phyloP scores from a whole-genome alignment of 1,140 invertebrate genomes.

The Drosophila ercepeae region DNA sequence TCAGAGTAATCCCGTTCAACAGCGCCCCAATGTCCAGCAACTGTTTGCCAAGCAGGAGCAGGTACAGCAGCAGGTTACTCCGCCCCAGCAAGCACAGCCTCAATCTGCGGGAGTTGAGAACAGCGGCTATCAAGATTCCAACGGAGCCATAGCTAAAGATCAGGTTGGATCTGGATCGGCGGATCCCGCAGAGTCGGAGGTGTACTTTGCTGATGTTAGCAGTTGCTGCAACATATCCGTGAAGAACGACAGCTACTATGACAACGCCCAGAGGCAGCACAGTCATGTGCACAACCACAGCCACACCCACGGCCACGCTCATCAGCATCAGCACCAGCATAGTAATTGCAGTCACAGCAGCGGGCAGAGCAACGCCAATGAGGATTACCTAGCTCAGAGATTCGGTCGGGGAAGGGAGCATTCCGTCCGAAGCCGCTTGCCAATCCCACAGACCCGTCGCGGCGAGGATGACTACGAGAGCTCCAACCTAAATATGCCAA shows the following conservation, averaged over 20 bases:
- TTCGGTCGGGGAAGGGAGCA: conserved; percentile 85
- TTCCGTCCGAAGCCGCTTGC: conserved; percentile 86
- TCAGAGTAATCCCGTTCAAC: conserved; percentile 59
- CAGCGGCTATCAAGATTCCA: conserved; percentile 74
- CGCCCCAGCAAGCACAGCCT: conserved; percentile 23
- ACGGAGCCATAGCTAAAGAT: conserved; percentile 65
- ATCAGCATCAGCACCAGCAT: conserved; percentile 65
- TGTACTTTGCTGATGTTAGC: conserved; percentile 94
- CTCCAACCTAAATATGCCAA: conserved; percentile 69
- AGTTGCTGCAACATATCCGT: conserved; percentile 91
- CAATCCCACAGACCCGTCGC: conserved; percentile 85
- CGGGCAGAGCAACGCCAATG: conserved; percentile 66
- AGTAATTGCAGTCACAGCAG: conserved; percentile 71
- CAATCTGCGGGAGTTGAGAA: conserved; percentile 72
- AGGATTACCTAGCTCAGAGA: conserved; percentile 85
- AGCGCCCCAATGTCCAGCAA: conserved; percentile 84
- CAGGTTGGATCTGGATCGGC: conserved; percentile 23
- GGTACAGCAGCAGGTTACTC: conserved; percentile 8
- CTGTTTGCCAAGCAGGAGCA: conserved; percentile 74
- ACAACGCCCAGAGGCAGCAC: conserved; percentile 68
- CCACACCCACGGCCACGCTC: conserved; percentile 49
- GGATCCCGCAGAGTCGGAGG: conserved; percentile 89
- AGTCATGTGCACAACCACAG: conserved; percentile 45
- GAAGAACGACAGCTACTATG: conserved; percentile 85
- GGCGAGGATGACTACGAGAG: conserved; percentile 75